Base-by-base conservation (phyloP, 2,888 invertebrate species). In the Chrysina gloriosa region DNA sequence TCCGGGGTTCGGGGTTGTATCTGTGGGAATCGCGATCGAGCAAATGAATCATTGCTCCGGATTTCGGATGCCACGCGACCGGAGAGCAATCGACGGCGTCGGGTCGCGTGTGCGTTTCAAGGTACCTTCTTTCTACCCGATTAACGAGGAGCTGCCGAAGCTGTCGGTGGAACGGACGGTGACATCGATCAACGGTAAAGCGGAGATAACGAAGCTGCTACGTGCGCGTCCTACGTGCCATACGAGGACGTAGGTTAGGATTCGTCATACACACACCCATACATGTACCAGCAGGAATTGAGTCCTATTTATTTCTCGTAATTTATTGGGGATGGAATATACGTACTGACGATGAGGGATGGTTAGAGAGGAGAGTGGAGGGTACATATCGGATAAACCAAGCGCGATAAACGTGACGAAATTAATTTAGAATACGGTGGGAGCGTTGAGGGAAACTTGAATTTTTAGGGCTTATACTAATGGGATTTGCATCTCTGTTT, bases 141-240 rank as follows among this genome's bases (percentile, higher is more conserved):
- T 81, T 79, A 81, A 78, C 75, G 76, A 75, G 72, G 74, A 76
- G 75, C 76, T 54, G 65, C 36, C 29, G 27, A 16, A 7, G 42
- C 21, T 16, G n/a, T n/a, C n/a, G n/a, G n/a, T n/a, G n/a, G n/a
- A n/a, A n/a, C 50, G 19, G 27, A 73, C 77, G 73, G 77, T 78
- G 81, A 80, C 81, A 80, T 80, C 81, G 77, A 80, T 80, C 80
- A 80, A 78, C 78, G 79, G 79, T 78, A 77, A 78, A 78, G 78
- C 77, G 77, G 73, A 78, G 80, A 80, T 81, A 80, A 80, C 79
- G 78, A 78, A 78, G 75, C 75, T 74, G 72, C 74, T 76, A 71
- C 70, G 70, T 19, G 27, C 11, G n/a, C n/a, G 23, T 14, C 54
- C 19, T 45, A 27, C 54, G 36, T 14, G 19, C 36, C 48, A 42